A percentile compares a stretch with the other conserved stretches of the same genome.
phyloP scores from a whole-genome alignment of 1,140 invertebrate genomes.

The Brachionus manjavacas region DNA sequence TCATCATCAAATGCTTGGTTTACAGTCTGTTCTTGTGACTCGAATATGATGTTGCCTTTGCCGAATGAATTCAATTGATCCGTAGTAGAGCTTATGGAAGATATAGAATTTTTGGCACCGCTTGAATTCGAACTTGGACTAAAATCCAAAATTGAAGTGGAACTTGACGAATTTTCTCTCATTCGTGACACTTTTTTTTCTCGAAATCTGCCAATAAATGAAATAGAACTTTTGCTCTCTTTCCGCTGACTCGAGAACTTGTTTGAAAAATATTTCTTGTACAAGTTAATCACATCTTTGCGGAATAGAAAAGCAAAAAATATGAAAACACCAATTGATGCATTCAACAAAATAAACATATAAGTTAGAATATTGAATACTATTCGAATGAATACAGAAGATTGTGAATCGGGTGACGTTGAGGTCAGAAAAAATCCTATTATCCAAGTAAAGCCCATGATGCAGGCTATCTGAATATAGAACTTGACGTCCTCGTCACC shows the following conservation, averaged over 20 bases:
- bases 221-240: neutral
- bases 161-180: conserved; percentile 33
- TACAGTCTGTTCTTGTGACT: neutral
- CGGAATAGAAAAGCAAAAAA: conserved; percentile 44
- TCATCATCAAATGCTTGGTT: neutral
- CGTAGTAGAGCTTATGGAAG: neutral
- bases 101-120: neutral
- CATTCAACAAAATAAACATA: conserved; percentile 52
- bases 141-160: conserved; percentile 13
- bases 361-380: conserved; percentile 45
- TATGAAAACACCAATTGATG: conserved; percentile 53
- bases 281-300: conserved; percentile 15
- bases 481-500: conserved; percentile 59
- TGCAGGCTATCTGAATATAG: conserved; percentile 61
- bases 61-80: neutral
- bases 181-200: neutral
- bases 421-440: conserved; percentile 50
- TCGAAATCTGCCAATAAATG: neutral
- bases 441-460: conserved; percentile 59
- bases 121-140: neutral
- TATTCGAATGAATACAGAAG: neutral
- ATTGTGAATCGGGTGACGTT: neutral
- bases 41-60: neutral
- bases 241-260: neutral
- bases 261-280: neutral